Evolutionary conservation across 2,888 invertebrate species (phyloP).

Genomic region (Xylota sylvarum): DNA sequence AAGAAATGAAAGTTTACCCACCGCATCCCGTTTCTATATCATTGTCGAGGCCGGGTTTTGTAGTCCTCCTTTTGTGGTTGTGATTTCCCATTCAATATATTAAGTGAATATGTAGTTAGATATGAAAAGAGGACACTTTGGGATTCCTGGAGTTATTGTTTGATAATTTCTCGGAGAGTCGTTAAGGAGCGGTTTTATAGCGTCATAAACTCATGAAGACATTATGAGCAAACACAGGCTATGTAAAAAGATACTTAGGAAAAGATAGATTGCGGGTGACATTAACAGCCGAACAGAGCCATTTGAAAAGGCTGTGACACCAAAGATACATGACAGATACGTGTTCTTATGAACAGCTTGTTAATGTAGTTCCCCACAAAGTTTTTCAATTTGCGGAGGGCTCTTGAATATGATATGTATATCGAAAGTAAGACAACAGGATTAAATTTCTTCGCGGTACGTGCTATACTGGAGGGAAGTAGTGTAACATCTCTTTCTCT

Average conservation of each 20-base stretch:
- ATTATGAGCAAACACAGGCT: constrained; percentile 48
- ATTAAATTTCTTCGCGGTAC: constrained; percentile 4
- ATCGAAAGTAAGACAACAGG: constrained; percentile 3
- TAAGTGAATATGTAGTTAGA: constrained; percentile 56
- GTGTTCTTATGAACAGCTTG: constrained; percentile 48
- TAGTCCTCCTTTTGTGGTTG: constrained; percentile 45
- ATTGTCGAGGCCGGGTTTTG: not conserved
- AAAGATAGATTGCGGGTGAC: constrained; percentile 67
- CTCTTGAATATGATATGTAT: not conserved
- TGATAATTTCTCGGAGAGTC: constrained; percentile 75
- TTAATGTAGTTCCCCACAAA: constrained; percentile 21
- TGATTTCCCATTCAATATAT: constrained; percentile 74
- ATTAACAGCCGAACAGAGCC: constrained; percentile 62
- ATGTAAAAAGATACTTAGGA: constrained; percentile 56
- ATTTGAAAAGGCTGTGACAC: constrained; percentile 64
- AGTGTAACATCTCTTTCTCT: not conserved
- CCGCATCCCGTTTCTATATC: constrained; percentile 5
- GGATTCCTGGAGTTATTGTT: constrained; percentile 71
- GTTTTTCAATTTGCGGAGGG: constrained; percentile 39
- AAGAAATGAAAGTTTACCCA: constrained; percentile 71
- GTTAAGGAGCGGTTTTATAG: constrained; percentile 71
- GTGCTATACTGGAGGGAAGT: not conserved
- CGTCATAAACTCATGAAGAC: constrained; percentile 64
- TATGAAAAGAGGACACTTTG: constrained; percentile 58
- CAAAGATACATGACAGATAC: constrained; percentile 59